These are phyloP conservation scores for Euwallacea fornicatus DNA, from an alignment of 1,140 invertebrate genomes.

Conservation along the genomic window DNA sequence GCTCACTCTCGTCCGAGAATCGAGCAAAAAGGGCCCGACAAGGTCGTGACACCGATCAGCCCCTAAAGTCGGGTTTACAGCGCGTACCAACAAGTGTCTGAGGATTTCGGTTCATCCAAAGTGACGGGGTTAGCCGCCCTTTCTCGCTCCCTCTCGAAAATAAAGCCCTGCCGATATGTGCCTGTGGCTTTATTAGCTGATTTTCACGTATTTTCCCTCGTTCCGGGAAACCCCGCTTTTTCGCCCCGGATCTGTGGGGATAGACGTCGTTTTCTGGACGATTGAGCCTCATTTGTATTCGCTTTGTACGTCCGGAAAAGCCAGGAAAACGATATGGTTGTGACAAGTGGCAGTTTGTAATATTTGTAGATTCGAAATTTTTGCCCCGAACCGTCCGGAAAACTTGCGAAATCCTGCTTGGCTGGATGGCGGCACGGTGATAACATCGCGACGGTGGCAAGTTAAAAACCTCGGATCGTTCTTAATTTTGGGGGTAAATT, in stretches of 20 bases:
- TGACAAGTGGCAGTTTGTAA: no score
- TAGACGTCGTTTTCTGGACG: no score
- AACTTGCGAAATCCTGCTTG: no score
- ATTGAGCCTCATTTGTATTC: no score
- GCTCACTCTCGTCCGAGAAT: not conserved
- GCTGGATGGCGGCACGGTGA: no score
- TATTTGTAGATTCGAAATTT: no score
- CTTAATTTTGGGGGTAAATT: no score
- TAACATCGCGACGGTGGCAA: no score
- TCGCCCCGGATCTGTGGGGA: not conserved
- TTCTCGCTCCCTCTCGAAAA: constrained; percentile 5
- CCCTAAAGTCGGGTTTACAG: constrained; percentile 29
- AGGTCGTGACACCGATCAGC: constrained; percentile 34
- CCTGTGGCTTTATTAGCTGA: constrained; percentile 32
- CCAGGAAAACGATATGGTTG: no score
- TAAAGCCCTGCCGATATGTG: constrained; percentile 29
- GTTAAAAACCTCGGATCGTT: no score
- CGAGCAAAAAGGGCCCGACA: constrained; percentile 25
- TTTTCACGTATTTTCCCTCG: constrained; percentile 32
- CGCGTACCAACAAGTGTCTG: constrained; percentile 33
- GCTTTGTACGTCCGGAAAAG: no score
- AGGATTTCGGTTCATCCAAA: constrained; percentile 31
- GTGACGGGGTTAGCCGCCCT: constrained; percentile 24
- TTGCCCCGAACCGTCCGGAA: no score
- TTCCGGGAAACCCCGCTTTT: constrained; percentile 22